These are phyloP conservation scores for Cydia amplana DNA, from an alignment of 1,140 invertebrate species.

Conservation along the genomic window DNA sequence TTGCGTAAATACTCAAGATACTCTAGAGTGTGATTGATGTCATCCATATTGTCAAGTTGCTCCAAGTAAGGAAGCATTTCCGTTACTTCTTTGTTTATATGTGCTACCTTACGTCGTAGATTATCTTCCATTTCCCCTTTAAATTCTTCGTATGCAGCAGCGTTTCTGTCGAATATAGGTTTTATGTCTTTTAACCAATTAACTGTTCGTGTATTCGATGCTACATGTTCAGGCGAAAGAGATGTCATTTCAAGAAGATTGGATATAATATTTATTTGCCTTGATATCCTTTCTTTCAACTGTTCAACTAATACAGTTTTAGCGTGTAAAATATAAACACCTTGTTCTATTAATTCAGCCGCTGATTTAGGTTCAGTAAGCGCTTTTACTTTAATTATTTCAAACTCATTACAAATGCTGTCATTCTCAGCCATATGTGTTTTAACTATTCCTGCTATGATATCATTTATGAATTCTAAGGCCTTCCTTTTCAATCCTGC, in stretches of 20 bases:
- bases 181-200: slow-evolving; percentile 87
- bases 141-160: slow-evolving; percentile 86
- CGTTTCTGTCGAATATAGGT: slow-evolving; percentile 86
- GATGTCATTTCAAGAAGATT: slow-evolving; percentile 85
- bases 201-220: slow-evolving; percentile 84
- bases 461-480: slow-evolving; percentile 67
- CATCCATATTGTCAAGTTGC: slow-evolving; percentile 86
- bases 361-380: slow-evolving; percentile 84
- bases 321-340: slow-evolving; percentile 83
- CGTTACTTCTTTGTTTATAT: slow-evolving; percentile 84
- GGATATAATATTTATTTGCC: slow-evolving; percentile 82
- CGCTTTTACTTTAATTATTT: slow-evolving; percentile 81
- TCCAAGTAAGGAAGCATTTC: slow-evolving; percentile 85
- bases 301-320: slow-evolving; percentile 82
- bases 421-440: slow-evolving; percentile 78
- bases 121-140: slow-evolving; percentile 91
- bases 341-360: slow-evolving; percentile 85
- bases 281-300: slow-evolving; percentile 82
- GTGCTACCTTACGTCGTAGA: slow-evolving; percentile 83
- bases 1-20: slow-evolving; percentile 86
- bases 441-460: slow-evolving; percentile 68
- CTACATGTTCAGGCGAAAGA: slow-evolving; percentile 83
- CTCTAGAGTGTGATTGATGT: slow-evolving; percentile 82
- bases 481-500: slow-evolving; percentile 67
- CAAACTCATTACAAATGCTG: slow-evolving; percentile 83